Evolutionary conservation across 2,888 invertebrate genomes (phyloP).

Genomic region (Megalurothrips usitatus): DNA sequence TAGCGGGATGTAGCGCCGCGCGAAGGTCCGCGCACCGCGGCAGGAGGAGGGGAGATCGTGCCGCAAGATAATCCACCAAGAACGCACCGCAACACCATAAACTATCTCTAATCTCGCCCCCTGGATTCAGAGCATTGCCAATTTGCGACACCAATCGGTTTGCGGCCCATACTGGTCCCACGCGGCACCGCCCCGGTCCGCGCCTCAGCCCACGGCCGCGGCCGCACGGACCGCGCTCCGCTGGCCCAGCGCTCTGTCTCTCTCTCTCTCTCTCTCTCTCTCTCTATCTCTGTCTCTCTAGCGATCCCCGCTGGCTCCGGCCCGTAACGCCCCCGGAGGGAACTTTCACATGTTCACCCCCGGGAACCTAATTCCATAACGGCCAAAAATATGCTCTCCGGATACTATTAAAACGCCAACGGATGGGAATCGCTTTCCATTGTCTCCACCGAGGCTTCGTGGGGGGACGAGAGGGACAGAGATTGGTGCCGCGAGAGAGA

Average conservation of each 20-base stretch:
- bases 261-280: no score
- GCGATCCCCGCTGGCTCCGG: no score
- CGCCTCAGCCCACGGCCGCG: neutral
- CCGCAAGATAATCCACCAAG: conserved; percentile 8
- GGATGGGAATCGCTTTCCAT: neutral
- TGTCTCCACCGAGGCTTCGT: neutral
- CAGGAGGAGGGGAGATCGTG: neutral
- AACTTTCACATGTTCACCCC: conserved; percentile 8
- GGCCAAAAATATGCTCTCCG: conserved; percentile 11
- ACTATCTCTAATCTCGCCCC: conserved; percentile 19
- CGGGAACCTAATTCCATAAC: conserved; percentile 22
- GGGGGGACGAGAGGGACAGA: neutral
- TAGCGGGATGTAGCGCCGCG: neutral
- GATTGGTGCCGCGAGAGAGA: neutral
- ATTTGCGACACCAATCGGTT: conserved; percentile 24
- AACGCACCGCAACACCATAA: neutral
- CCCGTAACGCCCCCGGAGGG: neutral
- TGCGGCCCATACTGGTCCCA: conserved; percentile 19
- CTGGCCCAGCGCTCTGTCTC: no score
- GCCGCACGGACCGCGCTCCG: neutral
- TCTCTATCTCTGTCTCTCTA: no score
- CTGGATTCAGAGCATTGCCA: conserved; percentile 19
- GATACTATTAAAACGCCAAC: neutral
- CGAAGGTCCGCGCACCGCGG: no score
- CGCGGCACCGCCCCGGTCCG: neutral